Conservation (phyloP, 2,888 invertebrate genomes). For the Lithophane semibrunnea region DNA sequence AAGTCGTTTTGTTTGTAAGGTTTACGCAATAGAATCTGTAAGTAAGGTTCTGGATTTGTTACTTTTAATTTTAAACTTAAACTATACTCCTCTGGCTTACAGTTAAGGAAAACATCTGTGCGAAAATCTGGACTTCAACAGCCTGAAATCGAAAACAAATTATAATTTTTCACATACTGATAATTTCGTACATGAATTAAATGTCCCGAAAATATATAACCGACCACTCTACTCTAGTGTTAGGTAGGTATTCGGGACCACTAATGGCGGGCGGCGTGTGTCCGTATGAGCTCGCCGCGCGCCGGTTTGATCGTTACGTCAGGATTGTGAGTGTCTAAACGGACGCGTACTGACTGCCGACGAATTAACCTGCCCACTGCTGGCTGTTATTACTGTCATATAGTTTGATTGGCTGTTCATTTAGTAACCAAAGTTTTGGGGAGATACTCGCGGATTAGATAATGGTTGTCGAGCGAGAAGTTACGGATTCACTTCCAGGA, state of each 20-base stretch:
- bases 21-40: background rate
- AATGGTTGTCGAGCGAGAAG: background rate
- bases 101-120: background rate
- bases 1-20: background rate
- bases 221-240: background rate
- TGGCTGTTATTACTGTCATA: slow-evolving; percentile 14
- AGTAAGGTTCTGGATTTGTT: background rate
- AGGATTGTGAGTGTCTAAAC: slow-evolving; percentile 13
- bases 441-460: too few species aligned
- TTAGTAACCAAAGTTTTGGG: background rate
- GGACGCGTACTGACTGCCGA: slow-evolving; percentile 10
- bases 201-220: background rate
- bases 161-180: background rate
- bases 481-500: background rate
- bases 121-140: background rate
- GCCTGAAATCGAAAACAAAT: background rate
- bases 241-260: background rate
- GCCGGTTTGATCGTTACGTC: slow-evolving; percentile 1
- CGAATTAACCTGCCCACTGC: background rate
- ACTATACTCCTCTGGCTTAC: background rate
- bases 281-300: background rate
- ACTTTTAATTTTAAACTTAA: background rate
- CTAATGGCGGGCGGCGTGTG: background rate
- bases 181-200: background rate
- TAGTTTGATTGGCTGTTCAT: slow-evolving; percentile 2